Conservation (phyloP, 2,113 vertebrate species). For the Psilopogon haemacephalus region DNA sequence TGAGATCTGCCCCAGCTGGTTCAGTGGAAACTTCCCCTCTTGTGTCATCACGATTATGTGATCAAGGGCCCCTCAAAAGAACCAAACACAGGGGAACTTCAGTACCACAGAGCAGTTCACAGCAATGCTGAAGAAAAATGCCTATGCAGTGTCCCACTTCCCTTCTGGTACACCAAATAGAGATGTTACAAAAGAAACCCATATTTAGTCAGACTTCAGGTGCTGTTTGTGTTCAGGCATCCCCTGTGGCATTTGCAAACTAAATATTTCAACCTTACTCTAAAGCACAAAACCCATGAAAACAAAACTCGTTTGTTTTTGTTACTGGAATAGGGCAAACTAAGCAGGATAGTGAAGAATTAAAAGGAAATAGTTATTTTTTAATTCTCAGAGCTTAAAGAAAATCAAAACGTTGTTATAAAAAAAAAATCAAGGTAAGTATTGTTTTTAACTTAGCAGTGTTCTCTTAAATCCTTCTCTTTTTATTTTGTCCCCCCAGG, state of each 20-base stretch:
- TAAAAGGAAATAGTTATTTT: neutral
- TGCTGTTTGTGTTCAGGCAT: conserved; percentile 5
- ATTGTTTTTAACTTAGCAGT: neutral
- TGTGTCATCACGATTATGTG: conserved; percentile 86
- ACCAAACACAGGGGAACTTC: neutral
- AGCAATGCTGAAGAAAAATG: rapidly evolving
- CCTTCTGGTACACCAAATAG: neutral
- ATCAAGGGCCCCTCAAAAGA: conserved; percentile 87
- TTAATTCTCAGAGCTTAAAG: neutral
- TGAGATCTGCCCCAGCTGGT: conserved; percentile 94
- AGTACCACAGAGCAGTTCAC: neutral
- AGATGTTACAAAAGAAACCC: neutral
- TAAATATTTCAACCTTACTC: neutral
- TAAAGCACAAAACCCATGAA: neutral
- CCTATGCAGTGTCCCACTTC: neutral
- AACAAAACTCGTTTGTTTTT: conserved; percentile 35
- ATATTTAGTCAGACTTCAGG: neutral
- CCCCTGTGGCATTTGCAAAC: neutral
- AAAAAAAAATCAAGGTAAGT: conserved; percentile 2
- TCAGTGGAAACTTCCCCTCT: conserved; percentile 92
- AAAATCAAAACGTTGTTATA: neutral
- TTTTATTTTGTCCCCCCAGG: neutral
- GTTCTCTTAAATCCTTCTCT: conserved; percentile 41
- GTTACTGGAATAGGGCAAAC: neutral
- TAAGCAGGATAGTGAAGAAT: neutral